Conservation (phyloP, 2,888 invertebrate genomes). For the Emmelina monodactyla region DNA sequence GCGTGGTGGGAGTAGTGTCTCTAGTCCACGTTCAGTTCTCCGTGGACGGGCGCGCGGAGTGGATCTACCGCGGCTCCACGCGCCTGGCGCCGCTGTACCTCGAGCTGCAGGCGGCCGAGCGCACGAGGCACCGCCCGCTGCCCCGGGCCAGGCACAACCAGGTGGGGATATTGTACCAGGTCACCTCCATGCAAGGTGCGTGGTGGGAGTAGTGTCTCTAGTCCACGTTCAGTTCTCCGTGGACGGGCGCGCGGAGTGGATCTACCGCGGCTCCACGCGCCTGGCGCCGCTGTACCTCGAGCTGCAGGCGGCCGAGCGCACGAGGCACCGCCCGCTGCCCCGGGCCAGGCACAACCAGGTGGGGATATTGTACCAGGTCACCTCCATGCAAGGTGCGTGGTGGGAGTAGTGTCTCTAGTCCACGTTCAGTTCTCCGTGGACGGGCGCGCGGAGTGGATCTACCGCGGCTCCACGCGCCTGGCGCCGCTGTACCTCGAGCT, state of each 20-base stretch:
- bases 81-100: conserved; percentile 68
- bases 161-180: too few species aligned
- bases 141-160: conserved; percentile 35
- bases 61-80: conserved; percentile 95
- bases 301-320: conserved; percentile 40
- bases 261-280: conserved; percentile 92
- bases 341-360: too few species aligned
- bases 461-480: conserved; percentile 89
- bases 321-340: conserved; percentile 20
- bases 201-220: too few species aligned
- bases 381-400: too few species aligned
- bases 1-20: too few species aligned
- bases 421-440: conserved; percentile 83
- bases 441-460: conserved; percentile 89
- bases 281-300: conserved; percentile 63
- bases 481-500: conserved; percentile 52
- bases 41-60: conserved; percentile 79
- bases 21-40: conserved; percentile 86
- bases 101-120: conserved; percentile 45
- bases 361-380: too few species aligned
- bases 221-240: conserved; percentile 85
- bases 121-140: conserved; percentile 17
- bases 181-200: too few species aligned
- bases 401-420: conserved; percentile 88
- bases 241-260: conserved; percentile 85